Conservation (phyloP, 2,888 invertebrate genomes). For the Melangyna quadrimaculata region DNA sequence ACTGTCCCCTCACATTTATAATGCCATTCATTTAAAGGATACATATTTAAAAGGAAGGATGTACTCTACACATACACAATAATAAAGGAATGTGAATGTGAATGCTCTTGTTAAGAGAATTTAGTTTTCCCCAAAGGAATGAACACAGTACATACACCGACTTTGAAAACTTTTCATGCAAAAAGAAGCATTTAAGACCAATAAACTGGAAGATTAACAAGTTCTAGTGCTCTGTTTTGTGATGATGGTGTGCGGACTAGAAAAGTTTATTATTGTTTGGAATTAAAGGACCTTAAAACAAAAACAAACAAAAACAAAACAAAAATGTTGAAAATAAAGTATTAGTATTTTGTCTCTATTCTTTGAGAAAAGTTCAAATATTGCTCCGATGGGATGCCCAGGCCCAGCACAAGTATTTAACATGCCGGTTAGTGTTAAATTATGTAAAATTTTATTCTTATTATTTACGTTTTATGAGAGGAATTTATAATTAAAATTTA, state of each 20-base stretch:
- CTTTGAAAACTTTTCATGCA: conserved; percentile 11
- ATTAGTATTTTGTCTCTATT: neutral
- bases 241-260: neutral
- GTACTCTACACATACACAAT: neutral
- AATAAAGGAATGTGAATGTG: neutral
- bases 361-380: neutral
- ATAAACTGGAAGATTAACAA: conserved; percentile 6
- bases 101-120: neutral
- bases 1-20: neutral
- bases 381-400: neutral
- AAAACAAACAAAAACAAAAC: neutral
- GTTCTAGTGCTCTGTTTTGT: neutral
- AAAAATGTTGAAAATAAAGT: neutral
- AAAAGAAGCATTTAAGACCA: conserved; percentile 11
- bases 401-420: neutral
- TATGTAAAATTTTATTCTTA: neutral
- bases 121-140: neutral
- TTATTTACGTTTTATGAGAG: neutral
- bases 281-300: neutral
- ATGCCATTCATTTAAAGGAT: conserved; percentile 2
- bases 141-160: neutral
- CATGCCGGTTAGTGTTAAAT: neutral
- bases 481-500: neutral
- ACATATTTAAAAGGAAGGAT: neutral
- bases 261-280: conserved; percentile 9